Conservation (phyloP, 2,797 vertebrate genomes). For the Sebastolobus altivelis region DNA sequence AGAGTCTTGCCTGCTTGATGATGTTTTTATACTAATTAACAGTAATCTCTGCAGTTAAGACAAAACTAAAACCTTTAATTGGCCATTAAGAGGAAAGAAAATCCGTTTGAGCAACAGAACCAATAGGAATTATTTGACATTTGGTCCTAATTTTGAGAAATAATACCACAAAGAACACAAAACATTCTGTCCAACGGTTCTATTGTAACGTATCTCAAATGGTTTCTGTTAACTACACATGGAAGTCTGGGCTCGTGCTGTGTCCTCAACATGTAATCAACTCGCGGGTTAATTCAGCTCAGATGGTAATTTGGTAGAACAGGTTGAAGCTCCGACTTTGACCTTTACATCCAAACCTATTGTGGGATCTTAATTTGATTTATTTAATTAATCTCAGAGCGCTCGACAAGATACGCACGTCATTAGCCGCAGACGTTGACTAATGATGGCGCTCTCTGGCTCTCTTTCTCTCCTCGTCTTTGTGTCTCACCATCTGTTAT, state of each 20-base stretch:
- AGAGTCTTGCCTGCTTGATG: too few relatives aligned
- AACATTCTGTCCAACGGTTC: background rate
- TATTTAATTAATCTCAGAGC: conserved; percentile 64
- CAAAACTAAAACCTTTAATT: too few relatives aligned
- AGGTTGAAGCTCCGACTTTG: conserved; percentile 24
- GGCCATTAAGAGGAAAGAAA: too few relatives aligned
- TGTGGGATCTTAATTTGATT: conserved; percentile 54
- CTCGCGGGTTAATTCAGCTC: conserved; percentile 17
- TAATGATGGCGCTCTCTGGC: conserved; percentile 16
- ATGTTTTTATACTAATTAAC: too few relatives aligned
- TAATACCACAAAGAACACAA: background rate
- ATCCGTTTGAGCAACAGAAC: too few relatives aligned
- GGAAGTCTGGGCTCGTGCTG: background rate
- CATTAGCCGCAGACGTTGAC: conserved; percentile 57
- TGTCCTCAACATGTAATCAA: conserved; percentile 5
- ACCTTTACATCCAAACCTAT: conserved; percentile 58
- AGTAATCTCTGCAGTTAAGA: too few relatives aligned
- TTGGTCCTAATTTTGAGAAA: background rate
- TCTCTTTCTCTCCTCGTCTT: background rate
- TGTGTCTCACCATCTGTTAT: conserved; percentile 12
- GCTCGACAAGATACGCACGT: conserved; percentile 4
- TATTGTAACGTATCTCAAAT: background rate
- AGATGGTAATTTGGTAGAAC: conserved; percentile 39
- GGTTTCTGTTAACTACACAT: background rate
- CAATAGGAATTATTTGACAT: too few relatives aligned